These are phyloP conservation scores for Drosophila flavopinicola DNA, from an alignment of 2,888 invertebrate species.

Conservation along the genomic window DNA sequence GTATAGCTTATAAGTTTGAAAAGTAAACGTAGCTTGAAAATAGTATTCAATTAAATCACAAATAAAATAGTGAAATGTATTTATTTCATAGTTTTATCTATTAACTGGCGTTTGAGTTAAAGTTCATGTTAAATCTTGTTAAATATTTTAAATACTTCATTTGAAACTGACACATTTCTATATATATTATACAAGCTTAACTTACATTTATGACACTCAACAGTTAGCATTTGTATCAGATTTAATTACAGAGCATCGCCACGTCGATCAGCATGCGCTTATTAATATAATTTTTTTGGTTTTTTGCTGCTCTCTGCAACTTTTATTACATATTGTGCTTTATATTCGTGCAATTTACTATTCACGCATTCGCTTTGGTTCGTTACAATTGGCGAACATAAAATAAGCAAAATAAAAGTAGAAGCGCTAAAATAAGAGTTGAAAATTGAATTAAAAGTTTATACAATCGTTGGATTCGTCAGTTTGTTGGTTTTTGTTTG, in stretches of 20 bases:
- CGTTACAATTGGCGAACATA: conserved; percentile 45
- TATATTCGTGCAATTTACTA: conserved; percentile 55
- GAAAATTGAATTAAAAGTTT: conserved; percentile 59
- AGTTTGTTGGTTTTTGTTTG: conserved; percentile 17
- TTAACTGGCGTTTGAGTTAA: no score
- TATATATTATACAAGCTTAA: no score
- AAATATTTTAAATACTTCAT: no score
- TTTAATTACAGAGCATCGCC: conserved; percentile 20
- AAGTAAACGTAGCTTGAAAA: no score
- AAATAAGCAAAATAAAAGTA: conserved; percentile 12
- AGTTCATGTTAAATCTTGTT: no score
- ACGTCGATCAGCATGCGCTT: not conserved
- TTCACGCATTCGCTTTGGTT: conserved; percentile 56
- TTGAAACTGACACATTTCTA: no score
- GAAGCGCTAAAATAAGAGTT: conserved; percentile 12
- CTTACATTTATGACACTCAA: no score
- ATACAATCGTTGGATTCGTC: conserved; percentile 29
- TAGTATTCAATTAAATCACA: no score
- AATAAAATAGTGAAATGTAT: no score
- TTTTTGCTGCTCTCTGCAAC: conserved; percentile 23
- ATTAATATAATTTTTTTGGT: conserved; percentile 1
- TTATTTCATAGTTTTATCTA: no score
- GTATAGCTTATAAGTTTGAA: no score
- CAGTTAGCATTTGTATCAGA: no score
- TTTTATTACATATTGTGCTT: conserved; percentile 50